A percentile compares a stretch with the other conserved stretches of the same genome.
These are phyloP conservation scores for Coendou prehensilis DNA, from an alignment of 2,797 vertebrate genomes.

Conservation along the genomic window DNA sequence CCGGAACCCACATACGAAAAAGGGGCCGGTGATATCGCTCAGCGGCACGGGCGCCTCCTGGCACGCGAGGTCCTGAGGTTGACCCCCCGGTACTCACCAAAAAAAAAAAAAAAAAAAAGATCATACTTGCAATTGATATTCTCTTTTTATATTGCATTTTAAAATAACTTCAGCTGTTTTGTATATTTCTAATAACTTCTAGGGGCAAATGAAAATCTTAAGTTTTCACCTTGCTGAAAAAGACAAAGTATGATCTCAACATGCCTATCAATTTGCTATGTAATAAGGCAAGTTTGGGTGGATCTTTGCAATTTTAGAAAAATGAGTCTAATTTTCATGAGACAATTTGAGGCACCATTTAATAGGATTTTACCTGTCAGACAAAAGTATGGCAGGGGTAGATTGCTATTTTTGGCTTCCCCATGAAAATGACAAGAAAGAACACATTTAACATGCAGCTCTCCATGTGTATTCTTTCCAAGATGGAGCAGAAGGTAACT, in stretches of 20 bases:
- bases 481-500: neutral
- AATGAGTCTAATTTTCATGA: constrained; percentile 74
- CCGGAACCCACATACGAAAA: too few relatives aligned
- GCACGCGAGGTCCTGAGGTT: too few relatives aligned
- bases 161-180: constrained; percentile 70
- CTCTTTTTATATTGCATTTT: constrained; percentile 58
- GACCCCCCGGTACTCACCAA: too few relatives aligned
- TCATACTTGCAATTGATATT: constrained; percentile 56
- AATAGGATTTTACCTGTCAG: constrained; percentile 71
- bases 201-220: constrained; percentile 52
- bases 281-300: constrained; percentile 64
- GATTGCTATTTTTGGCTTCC: constrained; percentile 35
- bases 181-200: constrained; percentile 64
- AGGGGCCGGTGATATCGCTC: too few relatives aligned
- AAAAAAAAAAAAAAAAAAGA: too few relatives aligned
- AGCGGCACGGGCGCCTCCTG: too few relatives aligned
- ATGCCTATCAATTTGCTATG: constrained; percentile 71
- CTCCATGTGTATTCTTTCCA: neutral
- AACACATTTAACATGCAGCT: neutral
- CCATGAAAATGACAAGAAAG: neutral
- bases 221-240: constrained; percentile 58
- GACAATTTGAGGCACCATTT: constrained; percentile 65
- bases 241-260: constrained; percentile 64
- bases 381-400: neutral
- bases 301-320: constrained; percentile 78